phyloP scores from a whole-genome alignment of 2,797 vertebrate genomes.

The Ambastaia sidthimunki region DNA sequence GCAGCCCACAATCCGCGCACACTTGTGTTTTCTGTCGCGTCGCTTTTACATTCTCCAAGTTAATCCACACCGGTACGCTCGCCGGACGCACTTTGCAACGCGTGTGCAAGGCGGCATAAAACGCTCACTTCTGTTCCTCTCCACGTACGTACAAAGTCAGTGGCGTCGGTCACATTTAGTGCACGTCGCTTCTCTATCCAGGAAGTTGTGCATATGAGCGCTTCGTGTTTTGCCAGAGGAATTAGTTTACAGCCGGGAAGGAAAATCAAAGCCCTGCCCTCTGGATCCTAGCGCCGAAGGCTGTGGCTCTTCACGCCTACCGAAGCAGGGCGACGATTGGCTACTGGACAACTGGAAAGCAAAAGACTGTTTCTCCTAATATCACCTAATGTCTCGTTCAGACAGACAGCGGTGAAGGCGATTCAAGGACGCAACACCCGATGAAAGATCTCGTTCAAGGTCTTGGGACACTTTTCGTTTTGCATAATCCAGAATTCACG shows the following conservation, averaged over 20 bases:
- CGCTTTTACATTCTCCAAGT: conserved; percentile 55
- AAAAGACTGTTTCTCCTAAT: conserved; percentile 8
- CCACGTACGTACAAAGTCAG: conserved; percentile 51
- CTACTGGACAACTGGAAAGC: conserved; percentile 35
- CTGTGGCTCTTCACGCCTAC: conserved; percentile 21
- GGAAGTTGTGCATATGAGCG: conserved; percentile 81
- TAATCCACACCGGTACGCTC: conserved; percentile 46
- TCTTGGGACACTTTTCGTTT: neutral
- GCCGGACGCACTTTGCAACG: conserved; percentile 53
- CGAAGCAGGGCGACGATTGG: conserved; percentile 29
- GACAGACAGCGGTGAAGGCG: neutral
- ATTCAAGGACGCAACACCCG: neutral
- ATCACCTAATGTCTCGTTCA: conserved; percentile 31
- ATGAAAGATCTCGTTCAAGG: neutral
- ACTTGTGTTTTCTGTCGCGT: conserved; percentile 48
- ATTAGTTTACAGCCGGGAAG: conserved; percentile 74
- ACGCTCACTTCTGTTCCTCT: conserved; percentile 80
- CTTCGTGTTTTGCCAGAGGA: conserved; percentile 78
- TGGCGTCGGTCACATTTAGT: conserved; percentile 11
- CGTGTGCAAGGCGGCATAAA: neutral
- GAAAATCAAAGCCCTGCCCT: conserved; percentile 65
- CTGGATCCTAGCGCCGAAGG: conserved; percentile 73
- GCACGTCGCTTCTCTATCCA: conserved; percentile 66
- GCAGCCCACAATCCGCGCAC: conserved; percentile 49
- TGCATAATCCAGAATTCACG: neutral